phyloP scores from a whole-genome alignment of 2,797 vertebrate genomes.

The Acanthopagrus latus region DNA sequence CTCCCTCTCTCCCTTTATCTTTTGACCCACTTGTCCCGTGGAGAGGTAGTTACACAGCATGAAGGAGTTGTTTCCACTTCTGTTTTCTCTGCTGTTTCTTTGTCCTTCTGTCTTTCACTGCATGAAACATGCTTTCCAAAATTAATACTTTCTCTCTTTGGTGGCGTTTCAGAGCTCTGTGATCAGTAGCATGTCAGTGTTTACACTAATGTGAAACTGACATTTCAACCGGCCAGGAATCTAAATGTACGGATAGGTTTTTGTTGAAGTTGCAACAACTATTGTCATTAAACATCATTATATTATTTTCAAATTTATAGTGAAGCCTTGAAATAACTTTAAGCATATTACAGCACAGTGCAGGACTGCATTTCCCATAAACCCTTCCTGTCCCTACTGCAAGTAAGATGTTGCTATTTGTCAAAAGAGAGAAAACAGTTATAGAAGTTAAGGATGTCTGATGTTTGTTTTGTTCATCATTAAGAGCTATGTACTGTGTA shows the following conservation, averaged over 20 bases:
- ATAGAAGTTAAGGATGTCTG: neutral
- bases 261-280: constrained; percentile 2
- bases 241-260: neutral
- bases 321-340: neutral
- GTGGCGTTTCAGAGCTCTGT: constrained; percentile 33
- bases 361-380: neutral
- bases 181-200: constrained; percentile 44
- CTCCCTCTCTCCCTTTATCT: constrained; percentile 99
- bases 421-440: constrained; percentile 4
- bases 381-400: neutral
- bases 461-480: neutral
- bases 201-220: constrained; percentile 27
- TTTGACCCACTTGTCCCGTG: constrained; percentile 89
- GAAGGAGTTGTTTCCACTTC: constrained; percentile 49
- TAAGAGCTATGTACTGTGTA: neutral
- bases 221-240: neutral
- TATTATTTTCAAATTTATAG: neutral
- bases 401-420: neutral
- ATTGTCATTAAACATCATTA: neutral
- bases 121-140: constrained; percentile 44
- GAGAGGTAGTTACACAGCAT: constrained; percentile 85
- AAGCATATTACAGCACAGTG: neutral
- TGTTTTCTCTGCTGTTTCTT: constrained; percentile 15
- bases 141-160: constrained; percentile 4
- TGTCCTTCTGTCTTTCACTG: constrained; percentile 30